Conservation (phyloP, 2,797 vertebrate genomes). For the Hydrophis major region DNA sequence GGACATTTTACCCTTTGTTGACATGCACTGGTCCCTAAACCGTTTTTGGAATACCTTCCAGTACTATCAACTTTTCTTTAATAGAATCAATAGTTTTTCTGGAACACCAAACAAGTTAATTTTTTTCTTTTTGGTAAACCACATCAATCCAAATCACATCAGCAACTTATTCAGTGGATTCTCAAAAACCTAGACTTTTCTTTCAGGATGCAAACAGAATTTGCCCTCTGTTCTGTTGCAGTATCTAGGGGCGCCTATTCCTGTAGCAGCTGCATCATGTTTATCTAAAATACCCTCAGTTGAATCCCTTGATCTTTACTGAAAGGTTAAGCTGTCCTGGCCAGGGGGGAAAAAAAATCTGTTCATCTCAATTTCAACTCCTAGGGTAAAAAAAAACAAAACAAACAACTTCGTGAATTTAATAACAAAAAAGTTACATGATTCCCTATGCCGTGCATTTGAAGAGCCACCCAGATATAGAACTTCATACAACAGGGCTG, state of each 20-base stretch:
- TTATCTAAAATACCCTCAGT: constrained; percentile 17
- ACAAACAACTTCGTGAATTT: too few species aligned
- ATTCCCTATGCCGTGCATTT: not conserved
- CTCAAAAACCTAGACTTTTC: constrained; percentile 45
- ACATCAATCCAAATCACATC: constrained; percentile 48
- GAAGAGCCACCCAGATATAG: not conserved
- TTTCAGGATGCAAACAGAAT: constrained; percentile 17
- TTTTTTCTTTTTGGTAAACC: constrained; percentile 9
- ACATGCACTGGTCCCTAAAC: constrained; percentile 61
- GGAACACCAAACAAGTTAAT: constrained; percentile 35
- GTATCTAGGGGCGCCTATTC: not conserved
- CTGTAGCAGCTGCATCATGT: constrained; percentile 17
- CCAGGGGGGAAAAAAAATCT: constrained; percentile 5
- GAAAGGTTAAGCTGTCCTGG: constrained; percentile 21
- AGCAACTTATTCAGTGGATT: constrained; percentile 46
- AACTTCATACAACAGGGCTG: not conserved
- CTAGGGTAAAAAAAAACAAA: not conserved
- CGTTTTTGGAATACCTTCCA: constrained; percentile 41
- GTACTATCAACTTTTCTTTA: constrained; percentile 47
- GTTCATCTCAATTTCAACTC: constrained; percentile 15
- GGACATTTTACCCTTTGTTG: constrained; percentile 64
- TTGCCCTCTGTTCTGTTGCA: not conserved
- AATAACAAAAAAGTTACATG: too few species aligned
- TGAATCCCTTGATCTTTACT: constrained; percentile 12
- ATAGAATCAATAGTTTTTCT: constrained; percentile 43